Base-by-base conservation (phyloP, 2,888 invertebrate species). In the Druceiella hillmani region DNA sequence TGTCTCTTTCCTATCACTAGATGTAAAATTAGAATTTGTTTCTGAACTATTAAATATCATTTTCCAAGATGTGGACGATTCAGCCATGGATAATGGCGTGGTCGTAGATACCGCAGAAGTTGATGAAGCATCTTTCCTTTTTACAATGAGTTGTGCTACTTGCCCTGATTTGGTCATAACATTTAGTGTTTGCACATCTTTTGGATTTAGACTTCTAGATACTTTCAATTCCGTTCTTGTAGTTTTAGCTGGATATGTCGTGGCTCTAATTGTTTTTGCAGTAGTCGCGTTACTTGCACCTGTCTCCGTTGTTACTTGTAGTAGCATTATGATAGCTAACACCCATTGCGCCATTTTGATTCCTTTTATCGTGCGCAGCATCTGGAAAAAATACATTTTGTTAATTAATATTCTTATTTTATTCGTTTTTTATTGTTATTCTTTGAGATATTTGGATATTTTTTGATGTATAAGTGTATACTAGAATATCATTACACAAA, bases 201-300 rank as follows among this genome's bases (percentile, higher is more conserved):
- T 81, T 1, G 87, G 87, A 57, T 84, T 78, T 10, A 88, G 68
- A 55, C 84, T 86, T 43, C 87, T 72, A 2, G 85, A 80, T 12
- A 87, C 85, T 57, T 86, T 83, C 27, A 87, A 66, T 57, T 85
- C 82, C 1, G 87, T 85, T 41, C 86, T 71, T 13, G 85, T 76
- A 27, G 82, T 71, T 37, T 80, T 67, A 3, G 83, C 78, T 2
- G 70, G 68, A 16, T 71, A 56, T 39, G 68, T 65, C 27, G 69
- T 66, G 29, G 68, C 67, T 38, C 70, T 61, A 16, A 69, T 59
- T 14, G 66, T 53, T 43, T 69, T 63, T 50, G 50, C 32, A 41
- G 66, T 61, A 50, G 66, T 61, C 49, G 65, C 62, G n/a, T n/a
- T n/a, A n/a, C n/a, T n/a, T n/a, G n/a, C n/a, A n/a, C n/a, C n/a